phyloP scores from a whole-genome alignment of 30 jellyfish, hydroid and myxozoan species.

The Aurelia sp. region DNA sequence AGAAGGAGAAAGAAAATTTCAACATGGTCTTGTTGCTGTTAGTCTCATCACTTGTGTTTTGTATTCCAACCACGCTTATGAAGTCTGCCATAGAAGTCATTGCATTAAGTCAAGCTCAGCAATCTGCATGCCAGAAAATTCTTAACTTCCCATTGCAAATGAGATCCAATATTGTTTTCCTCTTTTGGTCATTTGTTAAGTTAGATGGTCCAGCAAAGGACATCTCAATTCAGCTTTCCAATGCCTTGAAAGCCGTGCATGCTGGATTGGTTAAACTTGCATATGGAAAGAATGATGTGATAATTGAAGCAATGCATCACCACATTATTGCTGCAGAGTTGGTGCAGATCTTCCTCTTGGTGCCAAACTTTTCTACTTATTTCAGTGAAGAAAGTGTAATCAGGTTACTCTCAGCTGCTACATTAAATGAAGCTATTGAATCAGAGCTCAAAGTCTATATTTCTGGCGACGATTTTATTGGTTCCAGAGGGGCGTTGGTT shows the following conservation, averaged over 20 bases:
- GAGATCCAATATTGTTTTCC: conserved; percentile 33
- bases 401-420: conserved; percentile 38
- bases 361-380: conserved; percentile 27
- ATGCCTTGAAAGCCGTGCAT: conserved; percentile 21
- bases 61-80: conserved; percentile 37
- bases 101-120: conserved; percentile 10
- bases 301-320: conserved; percentile 9
- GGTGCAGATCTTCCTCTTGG: conserved; percentile 48
- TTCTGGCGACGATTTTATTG: not conserved
- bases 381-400: conserved; percentile 32
- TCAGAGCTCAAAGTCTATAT: not conserved
- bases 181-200: conserved; percentile 28
- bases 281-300: conserved; percentile 47
- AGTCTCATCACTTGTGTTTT: conserved; percentile 35
- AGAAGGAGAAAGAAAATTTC: not conserved
- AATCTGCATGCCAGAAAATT: conserved; percentile 11
- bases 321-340: conserved; percentile 54
- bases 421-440: conserved; percentile 17
- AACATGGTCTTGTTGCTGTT: conserved; percentile 45
- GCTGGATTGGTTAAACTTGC: conserved; percentile 34
- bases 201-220: conserved; percentile 20
- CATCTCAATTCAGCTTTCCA: conserved; percentile 13
- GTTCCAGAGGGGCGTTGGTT: conserved; percentile 14
- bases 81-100: conserved; percentile 16
- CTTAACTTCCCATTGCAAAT: conserved; percentile 34